phyloP scores from a whole-genome alignment of 1,140 invertebrate genomes.

The Drosophila pseudoananassae region DNA sequence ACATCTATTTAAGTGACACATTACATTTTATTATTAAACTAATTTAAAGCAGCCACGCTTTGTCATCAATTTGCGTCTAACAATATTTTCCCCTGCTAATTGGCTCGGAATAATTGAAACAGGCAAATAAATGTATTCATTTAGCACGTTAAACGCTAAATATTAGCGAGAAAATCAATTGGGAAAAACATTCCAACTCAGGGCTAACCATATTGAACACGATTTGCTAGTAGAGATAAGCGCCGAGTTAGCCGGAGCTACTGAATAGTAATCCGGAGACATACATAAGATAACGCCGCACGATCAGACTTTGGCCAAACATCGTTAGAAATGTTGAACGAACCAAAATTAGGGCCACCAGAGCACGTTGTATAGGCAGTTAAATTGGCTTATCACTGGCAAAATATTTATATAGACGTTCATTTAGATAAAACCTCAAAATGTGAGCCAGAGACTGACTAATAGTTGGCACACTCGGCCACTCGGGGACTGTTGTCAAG shows the following conservation, averaged over 20 bases:
- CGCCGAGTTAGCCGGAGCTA: slow-evolving; percentile 6
- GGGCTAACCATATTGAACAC: slow-evolving; percentile 16
- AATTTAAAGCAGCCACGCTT: slow-evolving; percentile 8
- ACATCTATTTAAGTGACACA: background rate
- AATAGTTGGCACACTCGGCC: slow-evolving; percentile 19
- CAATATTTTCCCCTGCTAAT: slow-evolving; percentile 14
- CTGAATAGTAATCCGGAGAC: slow-evolving; percentile 25
- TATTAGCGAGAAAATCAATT: slow-evolving; percentile 27
- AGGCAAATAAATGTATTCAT: slow-evolving; percentile 30
- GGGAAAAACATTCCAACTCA: slow-evolving; percentile 6
- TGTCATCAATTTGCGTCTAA: slow-evolving; percentile 15
- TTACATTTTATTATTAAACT: slow-evolving; percentile 14
- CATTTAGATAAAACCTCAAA: slow-evolving; percentile 47
- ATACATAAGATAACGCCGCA: slow-evolving; percentile 20
- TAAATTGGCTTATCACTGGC: slow-evolving; percentile 55
- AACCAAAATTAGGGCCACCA: slow-evolving; percentile 29
- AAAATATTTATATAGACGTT: slow-evolving; percentile 50
- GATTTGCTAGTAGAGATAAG: slow-evolving; percentile 14
- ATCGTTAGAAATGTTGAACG: slow-evolving; percentile 31
- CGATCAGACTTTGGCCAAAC: slow-evolving; percentile 41
- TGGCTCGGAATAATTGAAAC: slow-evolving; percentile 27
- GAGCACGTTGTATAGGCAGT: slow-evolving; percentile 11
- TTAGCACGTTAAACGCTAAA: slow-evolving; percentile 23
- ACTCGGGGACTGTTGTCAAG: slow-evolving; percentile 37
- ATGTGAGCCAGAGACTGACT: slow-evolving; percentile 29